Percentiles rank a stretch among this genome's conserved stretches.
These are phyloP conservation scores for Tribolium castaneum DNA, from an alignment of 1,140 invertebrate genomes.

Conservation along the genomic window DNA sequence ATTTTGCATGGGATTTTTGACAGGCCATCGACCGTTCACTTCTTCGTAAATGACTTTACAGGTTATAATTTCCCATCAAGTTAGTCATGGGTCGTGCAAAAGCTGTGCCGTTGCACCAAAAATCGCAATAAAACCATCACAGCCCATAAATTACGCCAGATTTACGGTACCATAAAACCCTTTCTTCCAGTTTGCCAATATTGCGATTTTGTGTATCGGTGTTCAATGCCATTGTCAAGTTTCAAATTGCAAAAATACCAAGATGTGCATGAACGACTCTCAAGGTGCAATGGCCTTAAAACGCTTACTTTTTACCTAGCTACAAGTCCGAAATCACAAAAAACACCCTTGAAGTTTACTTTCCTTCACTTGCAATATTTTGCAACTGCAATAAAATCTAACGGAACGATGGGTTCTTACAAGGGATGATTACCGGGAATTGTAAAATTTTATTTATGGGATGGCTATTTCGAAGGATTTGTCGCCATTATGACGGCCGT, in stretches of 20 bases:
- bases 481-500: not conserved
- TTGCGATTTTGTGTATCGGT: not conserved
- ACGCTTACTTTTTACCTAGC: slow-evolving; percentile 7
- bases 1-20: slow-evolving; percentile 12
- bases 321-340: not conserved
- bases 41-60: not conserved
- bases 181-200: slow-evolving; percentile 7
- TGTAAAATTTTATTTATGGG: slow-evolving; percentile 8
- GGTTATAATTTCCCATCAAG: not conserved
- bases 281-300: slow-evolving; percentile 25
- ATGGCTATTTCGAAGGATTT: not conserved
- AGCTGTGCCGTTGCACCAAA: not conserved
- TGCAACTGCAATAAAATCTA: slow-evolving; percentile 16
- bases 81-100: not conserved
- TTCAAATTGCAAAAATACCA: slow-evolving; percentile 24
- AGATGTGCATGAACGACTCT: slow-evolving; percentile 17
- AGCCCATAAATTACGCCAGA: not conserved
- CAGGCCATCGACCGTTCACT: slow-evolving; percentile 13
- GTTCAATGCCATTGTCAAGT: not conserved
- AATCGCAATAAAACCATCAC: slow-evolving; percentile 21
- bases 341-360: slow-evolving; percentile 28
- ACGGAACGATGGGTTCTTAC: not conserved
- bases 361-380: slow-evolving; percentile 14
- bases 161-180: slow-evolving; percentile 16
- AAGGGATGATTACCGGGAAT: not conserved